Evolutionary conservation across 1,140 invertebrate genomes (phyloP), one percentile per base, ranked within the genome.

Genomic region (Metaphire vulgaris): DNA sequence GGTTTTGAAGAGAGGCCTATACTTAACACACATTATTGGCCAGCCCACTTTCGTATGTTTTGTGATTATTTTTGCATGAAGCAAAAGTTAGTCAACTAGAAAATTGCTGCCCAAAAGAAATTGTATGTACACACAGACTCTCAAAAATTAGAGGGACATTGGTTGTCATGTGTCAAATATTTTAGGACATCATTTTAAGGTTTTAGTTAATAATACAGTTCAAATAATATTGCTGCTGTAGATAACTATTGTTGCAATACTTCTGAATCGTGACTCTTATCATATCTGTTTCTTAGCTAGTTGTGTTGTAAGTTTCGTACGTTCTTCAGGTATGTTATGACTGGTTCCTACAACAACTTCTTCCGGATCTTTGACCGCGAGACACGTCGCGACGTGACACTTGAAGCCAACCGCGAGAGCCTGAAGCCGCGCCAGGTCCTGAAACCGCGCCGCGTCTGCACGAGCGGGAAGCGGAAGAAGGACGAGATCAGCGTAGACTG

Each of bases 321-420:
- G 64, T 80, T 64, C 83, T 83, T 32, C 80, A 90, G 89, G 81
- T 92, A 96, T 80, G 95, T 99, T 83, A 97, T 99, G 93, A 99
- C 97, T 72, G 97, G 97, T 75, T 99, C 97, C 14, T 99, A 99
- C 87, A 99, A 99, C 88, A 99, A 99, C 88, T 99, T 99, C 90
- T 99, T 99, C 89, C 91, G 97, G 76, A 94, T 97, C 86, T 98
- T 97, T 86, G 95, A 97, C 87, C 90, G 95, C 74, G 91, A 92
- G 79, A 91, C 91, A 72, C 94, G 94, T 86, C 90, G 56, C 0
- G 91, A 95, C 92, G 89, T 91, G 90, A 91, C 90, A 29, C 83
- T 91, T 74, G 90, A 92, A 83, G 90, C 91, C 28, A 89, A 89
- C 75, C 86, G 90, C 79, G 83, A 99, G 90, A 84, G 91, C 91